phyloP scores from a whole-genome alignment of 2,113 vertebrate genomes.

The Rhinoptilus africanus region DNA sequence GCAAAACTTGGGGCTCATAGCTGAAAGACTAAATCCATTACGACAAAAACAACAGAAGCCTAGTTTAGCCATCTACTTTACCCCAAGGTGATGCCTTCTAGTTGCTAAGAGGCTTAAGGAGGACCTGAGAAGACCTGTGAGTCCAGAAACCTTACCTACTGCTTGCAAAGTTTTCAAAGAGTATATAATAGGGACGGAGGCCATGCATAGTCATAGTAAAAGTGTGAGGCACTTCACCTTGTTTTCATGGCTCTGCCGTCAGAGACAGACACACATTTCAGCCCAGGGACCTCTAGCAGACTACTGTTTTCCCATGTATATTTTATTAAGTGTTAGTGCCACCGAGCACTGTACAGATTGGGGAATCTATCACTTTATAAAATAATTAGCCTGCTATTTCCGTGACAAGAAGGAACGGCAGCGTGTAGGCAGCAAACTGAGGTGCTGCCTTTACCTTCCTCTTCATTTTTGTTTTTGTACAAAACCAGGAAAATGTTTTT shows the following conservation, averaged over 20 bases:
- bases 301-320: conserved; percentile 10
- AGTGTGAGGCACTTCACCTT: neutral
- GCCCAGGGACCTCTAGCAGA: neutral
- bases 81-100: neutral
- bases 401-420: neutral
- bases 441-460: conserved; percentile 64
- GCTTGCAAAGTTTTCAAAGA: neutral
- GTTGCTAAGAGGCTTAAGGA: neutral
- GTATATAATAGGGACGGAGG: neutral
- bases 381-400: conserved; percentile 18
- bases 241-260: neutral
- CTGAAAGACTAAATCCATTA: neutral
- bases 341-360: conserved; percentile 12
- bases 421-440: neutral
- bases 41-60: neutral
- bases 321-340: conserved; percentile 35
- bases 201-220: neutral
- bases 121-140: neutral
- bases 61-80: neutral
- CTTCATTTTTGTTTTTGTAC: conserved; percentile 69
- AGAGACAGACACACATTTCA: neutral
- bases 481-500: conserved; percentile 75
- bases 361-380: neutral
- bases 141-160: neutral
- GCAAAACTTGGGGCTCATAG: neutral